A percentile compares a stretch with the other conserved stretches of the same genome.
These are phyloP conservation scores for Drosophila conformis DNA, from an alignment of 2,888 invertebrate species.

Conservation along the genomic window DNA sequence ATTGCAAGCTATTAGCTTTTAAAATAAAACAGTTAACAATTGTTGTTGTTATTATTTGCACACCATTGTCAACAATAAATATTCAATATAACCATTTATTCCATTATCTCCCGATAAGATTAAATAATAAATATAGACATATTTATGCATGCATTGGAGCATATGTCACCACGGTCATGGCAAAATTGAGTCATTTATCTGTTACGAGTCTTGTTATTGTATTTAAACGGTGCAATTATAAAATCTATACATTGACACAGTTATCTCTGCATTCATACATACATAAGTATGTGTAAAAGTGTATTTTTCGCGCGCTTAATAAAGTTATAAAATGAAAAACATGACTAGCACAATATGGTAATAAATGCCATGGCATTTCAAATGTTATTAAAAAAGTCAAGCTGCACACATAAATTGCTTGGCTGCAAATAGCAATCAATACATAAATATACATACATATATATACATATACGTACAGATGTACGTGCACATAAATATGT, in stretches of 20 bases:
- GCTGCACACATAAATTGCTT: constrained; percentile 70
- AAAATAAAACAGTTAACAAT: background rate
- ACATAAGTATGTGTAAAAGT: constrained; percentile 16
- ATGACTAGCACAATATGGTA: constrained; percentile 72
- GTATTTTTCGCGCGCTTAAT: constrained; percentile 64
- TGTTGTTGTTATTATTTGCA: background rate
- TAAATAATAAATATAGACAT: background rate
- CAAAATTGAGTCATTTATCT: constrained; percentile 53
- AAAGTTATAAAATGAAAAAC: constrained; percentile 68
- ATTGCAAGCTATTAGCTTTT: background rate
- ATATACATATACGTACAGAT: background rate
- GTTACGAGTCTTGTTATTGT: constrained; percentile 39
- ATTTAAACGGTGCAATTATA: constrained; percentile 61
- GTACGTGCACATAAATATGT: constrained; percentile 18
- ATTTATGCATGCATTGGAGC: background rate
- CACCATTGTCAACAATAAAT: background rate
- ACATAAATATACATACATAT: constrained; percentile 32
- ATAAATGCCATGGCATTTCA: constrained; percentile 80
- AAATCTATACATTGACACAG: constrained; percentile 67
- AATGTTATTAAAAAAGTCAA: constrained; percentile 73
- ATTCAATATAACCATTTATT: background rate
- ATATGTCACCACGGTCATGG: constrained; percentile 23
- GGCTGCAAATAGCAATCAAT: constrained; percentile 60
- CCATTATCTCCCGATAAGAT: background rate
- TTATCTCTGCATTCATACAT: constrained; percentile 38